phyloP scores from a whole-genome alignment of 2,888 invertebrate genomes.

The Nyleta sp. region DNA sequence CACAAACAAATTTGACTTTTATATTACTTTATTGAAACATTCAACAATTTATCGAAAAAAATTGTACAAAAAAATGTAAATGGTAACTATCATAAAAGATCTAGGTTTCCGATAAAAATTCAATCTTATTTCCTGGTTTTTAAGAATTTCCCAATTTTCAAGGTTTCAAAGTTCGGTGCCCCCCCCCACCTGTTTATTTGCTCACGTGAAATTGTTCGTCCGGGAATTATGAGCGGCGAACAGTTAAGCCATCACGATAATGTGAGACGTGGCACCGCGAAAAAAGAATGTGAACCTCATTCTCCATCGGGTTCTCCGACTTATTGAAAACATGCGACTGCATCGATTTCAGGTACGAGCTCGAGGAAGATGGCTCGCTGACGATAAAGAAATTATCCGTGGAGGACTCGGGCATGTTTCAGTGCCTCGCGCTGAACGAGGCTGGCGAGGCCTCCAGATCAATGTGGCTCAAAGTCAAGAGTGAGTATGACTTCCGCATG shows the following conservation, averaged over 20 bases:
- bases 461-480: conserved; percentile 97
- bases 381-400: conserved; percentile 91
- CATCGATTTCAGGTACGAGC: conserved; percentile 86
- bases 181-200: too few species aligned
- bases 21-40: too few species aligned
- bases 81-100: too few species aligned
- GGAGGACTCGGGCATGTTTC: conserved; percentile 96
- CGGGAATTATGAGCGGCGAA: background rate
- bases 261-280: conserved; percentile 2
- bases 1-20: too few species aligned
- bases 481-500: conserved; percentile 86
- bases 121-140: too few species aligned
- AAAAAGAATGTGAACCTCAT: conserved; percentile 15
- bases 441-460: conserved; percentile 95
- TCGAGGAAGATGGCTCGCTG: conserved; percentile 92
- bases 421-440: conserved; percentile 95
- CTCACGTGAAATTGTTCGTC: too few species aligned
- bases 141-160: background rate
- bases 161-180: too few species aligned
- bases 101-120: too few species aligned
- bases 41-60: too few species aligned
- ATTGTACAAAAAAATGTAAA: too few species aligned
- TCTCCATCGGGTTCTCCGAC: background rate
- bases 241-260: background rate
- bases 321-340: conserved; percentile 40